Percentiles rank a stretch among this genome's conserved stretches.
phyloP scores from a whole-genome alignment of 2,888 invertebrate species.

The Polymixis flavicincta region DNA sequence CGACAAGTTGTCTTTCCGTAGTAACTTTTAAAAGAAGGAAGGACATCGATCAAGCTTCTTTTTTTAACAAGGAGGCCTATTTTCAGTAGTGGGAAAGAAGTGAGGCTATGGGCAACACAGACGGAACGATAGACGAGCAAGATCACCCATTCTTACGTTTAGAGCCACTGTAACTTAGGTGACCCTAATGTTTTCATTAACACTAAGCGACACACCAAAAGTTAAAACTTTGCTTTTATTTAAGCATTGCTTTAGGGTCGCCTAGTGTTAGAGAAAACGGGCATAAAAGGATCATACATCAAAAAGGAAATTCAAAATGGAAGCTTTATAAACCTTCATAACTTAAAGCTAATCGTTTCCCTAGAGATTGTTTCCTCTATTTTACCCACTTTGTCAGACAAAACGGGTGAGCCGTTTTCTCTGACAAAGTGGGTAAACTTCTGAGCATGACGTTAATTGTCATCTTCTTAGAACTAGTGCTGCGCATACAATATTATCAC shows the following conservation, averaged over 20 bases:
- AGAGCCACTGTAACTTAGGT: background rate
- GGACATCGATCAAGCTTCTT: background rate
- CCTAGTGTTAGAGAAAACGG: background rate
- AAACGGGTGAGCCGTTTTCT: background rate
- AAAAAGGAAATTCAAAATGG: background rate
- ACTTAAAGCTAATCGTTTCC: background rate
- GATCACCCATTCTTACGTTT: background rate
- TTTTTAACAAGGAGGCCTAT: background rate
- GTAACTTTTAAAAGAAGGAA: background rate
- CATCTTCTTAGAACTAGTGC: slow-evolving; percentile 17
- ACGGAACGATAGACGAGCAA: no score
- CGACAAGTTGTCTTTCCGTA: background rate
- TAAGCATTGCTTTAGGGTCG: background rate
- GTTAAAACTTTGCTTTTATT: background rate
- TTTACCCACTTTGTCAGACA: background rate
- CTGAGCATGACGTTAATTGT: slow-evolving; percentile 25
- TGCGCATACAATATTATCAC: slow-evolving; percentile 39
- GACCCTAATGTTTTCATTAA: background rate
- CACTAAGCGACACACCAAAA: background rate
- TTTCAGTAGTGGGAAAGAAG: background rate
- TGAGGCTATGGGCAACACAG: no score
- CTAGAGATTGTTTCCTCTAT: slow-evolving; percentile 2
- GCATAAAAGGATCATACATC: background rate
- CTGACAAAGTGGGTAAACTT: slow-evolving; percentile 4
- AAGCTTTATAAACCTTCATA: slow-evolving; percentile 5